Evolutionary conservation across 2,888 invertebrate genomes (phyloP).

Genomic region (Chloromyia formosa): DNA sequence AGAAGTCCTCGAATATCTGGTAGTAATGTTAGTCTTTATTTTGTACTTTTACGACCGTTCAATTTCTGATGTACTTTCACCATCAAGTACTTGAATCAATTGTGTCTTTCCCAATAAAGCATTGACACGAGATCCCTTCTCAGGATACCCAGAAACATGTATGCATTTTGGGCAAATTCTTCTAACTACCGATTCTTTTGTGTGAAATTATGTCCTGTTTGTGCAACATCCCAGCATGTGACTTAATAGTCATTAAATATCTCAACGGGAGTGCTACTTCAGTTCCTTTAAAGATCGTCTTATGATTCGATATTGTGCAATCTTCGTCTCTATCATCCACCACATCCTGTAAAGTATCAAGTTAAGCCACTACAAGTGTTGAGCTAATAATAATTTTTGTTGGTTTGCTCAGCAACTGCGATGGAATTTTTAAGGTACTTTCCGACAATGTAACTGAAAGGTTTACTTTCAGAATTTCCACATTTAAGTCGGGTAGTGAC

Average conservation of each 20-base stretch:
- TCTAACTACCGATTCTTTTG: background rate
- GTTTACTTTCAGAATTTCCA: background rate
- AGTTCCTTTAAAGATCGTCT: background rate
- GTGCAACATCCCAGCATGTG: background rate
- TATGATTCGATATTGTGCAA: background rate
- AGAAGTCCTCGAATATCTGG: too few relatives aligned
- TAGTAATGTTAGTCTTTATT: too few relatives aligned
- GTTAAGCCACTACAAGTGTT: background rate
- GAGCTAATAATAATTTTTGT: background rate
- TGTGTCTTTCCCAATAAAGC: background rate
- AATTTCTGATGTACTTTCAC: too few relatives aligned
- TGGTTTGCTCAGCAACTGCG: background rate
- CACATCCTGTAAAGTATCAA: background rate
- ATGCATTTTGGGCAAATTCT: background rate
- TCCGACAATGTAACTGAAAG: background rate
- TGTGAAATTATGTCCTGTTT: background rate
- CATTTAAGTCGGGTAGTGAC: background rate
- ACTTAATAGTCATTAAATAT: slow-evolving; percentile 2
- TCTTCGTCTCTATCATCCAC: background rate
- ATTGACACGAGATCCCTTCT: background rate
- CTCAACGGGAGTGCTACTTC: background rate
- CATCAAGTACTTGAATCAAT: too few relatives aligned
- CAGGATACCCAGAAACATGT: background rate
- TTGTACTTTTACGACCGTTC: too few relatives aligned
- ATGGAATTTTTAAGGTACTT: background rate